Evolutionary conservation across 2,113 vertebrate genomes (phyloP), one percentile per base, ranked within the genome.

Genomic region (Pungitius pungitius): DNA sequence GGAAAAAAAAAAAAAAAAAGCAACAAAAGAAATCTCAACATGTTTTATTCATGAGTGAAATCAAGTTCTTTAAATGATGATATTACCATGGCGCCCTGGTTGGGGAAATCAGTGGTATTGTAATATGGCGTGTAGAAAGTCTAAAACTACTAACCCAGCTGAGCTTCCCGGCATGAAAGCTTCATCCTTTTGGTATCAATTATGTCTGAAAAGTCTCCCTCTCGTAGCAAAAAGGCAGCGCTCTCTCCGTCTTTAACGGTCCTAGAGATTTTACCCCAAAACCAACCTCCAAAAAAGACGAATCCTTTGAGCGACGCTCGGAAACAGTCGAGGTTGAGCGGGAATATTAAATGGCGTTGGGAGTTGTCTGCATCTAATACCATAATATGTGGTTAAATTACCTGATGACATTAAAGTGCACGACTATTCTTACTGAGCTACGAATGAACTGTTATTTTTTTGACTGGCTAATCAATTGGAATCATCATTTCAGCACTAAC

Each of bases 161-260:
- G 70, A 86, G 73, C 68, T 75, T 67, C n/a, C 54, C 22, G 51
- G 69, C 81, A 75, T 69, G n/a, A 84, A 85, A 78, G 80, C 24
- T 49, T 81, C 81, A 91, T 86, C 70, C 77, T 82, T 82, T 67
- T 63, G 68, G 54, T 88, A 85, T 85, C 84, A 90, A 85, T 92
- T 91, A 90, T 78, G 65, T 67, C 71, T 61, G 64, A 81, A 88
- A 66, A 78, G 55, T 18, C 49, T 57, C 30, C 10, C 26, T 58
- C 51, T 77, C 78, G 52, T 65, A 68, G 76, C 69, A 75, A 57
- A 58, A 35, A 39, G 33, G 17, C 57, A 45, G 75, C 6, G 3
- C 65, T 49, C 22, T 40, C 59, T 43, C 45, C 37, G 75, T 72
- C 74, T 82, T 61, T 45, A 73, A 78, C 43, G 27, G 45, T 54